Conservation (phyloP, 2,888 invertebrate genomes). For the Caenorhabditis zanzibari region DNA sequence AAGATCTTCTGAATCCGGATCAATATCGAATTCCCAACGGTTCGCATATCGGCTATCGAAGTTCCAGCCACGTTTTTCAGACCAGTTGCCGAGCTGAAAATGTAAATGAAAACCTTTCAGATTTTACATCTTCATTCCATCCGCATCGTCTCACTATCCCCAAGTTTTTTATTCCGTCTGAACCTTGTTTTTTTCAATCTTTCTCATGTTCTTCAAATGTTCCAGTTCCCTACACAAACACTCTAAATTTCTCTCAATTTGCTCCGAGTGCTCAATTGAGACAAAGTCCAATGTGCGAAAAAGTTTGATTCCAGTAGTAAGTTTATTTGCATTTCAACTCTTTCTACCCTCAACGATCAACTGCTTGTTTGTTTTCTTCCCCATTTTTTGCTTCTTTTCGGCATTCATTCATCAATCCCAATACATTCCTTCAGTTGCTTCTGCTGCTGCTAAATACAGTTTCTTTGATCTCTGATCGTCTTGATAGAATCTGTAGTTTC, state of each 20-base stretch:
- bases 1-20: slow-evolving; percentile 77
- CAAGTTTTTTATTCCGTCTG: background rate
- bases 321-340: slow-evolving; percentile 60
- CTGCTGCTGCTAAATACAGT: slow-evolving; percentile 16
- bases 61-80: slow-evolving; percentile 75
- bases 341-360: slow-evolving; percentile 54
- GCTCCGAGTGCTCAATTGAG: background rate
- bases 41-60: slow-evolving; percentile 79
- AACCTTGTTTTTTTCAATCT: slow-evolving; percentile 3
- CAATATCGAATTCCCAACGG: slow-evolving; percentile 77
- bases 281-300: slow-evolving; percentile 42
- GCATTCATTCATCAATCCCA: slow-evolving; percentile 40
- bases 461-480: slow-evolving; percentile 24
- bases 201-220: no score
- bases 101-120: no score
- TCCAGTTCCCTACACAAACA: slow-evolving; percentile 46
- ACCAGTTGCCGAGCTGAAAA: slow-evolving; percentile 81
- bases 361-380: slow-evolving; percentile 49
- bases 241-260: slow-evolving; percentile 1
- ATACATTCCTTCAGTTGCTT: slow-evolving; percentile 4
- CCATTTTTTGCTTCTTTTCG: slow-evolving; percentile 43
- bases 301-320: slow-evolving; percentile 43
- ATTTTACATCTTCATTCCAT: background rate
- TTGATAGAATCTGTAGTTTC: slow-evolving; percentile 20
- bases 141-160: no score